These are phyloP conservation scores for Ceratoteleas bidentatus DNA, from an alignment of 1,140 invertebrate species.

Conservation along the genomic window DNA sequence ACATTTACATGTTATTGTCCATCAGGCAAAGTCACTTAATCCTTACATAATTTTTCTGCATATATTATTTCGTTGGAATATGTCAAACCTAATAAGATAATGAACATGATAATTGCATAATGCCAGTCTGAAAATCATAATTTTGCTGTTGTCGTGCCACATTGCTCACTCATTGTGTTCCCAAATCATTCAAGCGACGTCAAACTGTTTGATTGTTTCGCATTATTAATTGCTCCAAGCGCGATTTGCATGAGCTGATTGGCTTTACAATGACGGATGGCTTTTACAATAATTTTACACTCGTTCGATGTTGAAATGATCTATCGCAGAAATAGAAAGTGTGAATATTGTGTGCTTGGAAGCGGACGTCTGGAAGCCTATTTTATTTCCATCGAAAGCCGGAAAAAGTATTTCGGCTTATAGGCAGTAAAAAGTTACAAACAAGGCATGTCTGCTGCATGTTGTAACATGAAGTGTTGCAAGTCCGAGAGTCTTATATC, in stretches of 20 bases:
- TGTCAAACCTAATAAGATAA: conserved; percentile 20
- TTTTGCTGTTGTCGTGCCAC: neutral
- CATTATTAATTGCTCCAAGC: too few species aligned
- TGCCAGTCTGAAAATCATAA: conserved; percentile 14
- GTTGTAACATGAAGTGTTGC: neutral
- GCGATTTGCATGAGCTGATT: too few species aligned
- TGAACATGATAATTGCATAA: conserved; percentile 20
- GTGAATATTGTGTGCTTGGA: too few species aligned
- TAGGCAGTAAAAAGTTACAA: neutral
- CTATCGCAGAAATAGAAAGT: neutral
- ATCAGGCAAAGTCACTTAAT: conserved; percentile 16
- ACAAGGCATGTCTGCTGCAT: neutral
- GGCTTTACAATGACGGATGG: too few species aligned
- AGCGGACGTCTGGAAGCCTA: neutral
- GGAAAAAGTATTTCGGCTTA: neutral
- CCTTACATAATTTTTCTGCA: conserved; percentile 42
- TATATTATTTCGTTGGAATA: conserved; percentile 30
- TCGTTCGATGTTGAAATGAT: neutral
- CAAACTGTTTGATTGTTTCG: neutral
- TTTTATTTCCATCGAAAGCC: neutral
- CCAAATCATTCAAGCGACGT: neutral
- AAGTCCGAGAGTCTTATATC: neutral
- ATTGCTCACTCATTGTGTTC: neutral
- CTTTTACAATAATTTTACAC: neutral
- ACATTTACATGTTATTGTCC: conserved; percentile 25